These are phyloP conservation scores for Kryptolebias marmoratus DNA, from an alignment of 2,113 vertebrate species.

Conservation along the genomic window DNA sequence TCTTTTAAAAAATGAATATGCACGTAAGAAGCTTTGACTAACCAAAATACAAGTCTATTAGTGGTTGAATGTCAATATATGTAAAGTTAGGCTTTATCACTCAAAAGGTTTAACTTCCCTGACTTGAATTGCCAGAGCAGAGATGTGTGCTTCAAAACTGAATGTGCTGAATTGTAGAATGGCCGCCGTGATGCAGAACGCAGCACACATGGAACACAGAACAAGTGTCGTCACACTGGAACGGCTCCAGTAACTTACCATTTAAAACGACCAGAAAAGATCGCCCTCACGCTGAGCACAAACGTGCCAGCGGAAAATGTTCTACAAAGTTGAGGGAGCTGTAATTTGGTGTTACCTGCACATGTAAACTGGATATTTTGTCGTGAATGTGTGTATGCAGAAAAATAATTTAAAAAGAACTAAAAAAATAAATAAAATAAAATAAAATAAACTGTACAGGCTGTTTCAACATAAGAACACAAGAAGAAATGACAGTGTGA, in stretches of 20 bases:
- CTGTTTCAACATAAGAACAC: constrained; percentile 76
- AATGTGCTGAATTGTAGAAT: constrained; percentile 66
- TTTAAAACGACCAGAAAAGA: constrained; percentile 67
- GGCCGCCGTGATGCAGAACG: constrained; percentile 74
- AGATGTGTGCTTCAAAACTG: constrained; percentile 44
- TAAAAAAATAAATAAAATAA: no score
- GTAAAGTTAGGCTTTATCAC: neutral
- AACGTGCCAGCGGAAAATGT: constrained; percentile 34
- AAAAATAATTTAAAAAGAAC: constrained; percentile 9
- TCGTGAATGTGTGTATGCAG: constrained; percentile 51
- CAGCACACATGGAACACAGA: constrained; percentile 79
- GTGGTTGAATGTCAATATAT: constrained; percentile 8
- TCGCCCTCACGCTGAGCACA: constrained; percentile 62
- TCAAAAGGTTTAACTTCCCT: constrained; percentile 46
- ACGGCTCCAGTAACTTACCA: constrained; percentile 77
- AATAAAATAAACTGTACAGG: constrained; percentile 61
- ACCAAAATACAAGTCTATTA: constrained; percentile 19
- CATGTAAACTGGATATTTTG: constrained; percentile 26
- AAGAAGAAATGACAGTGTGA: constrained; percentile 81
- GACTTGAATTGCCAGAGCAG: constrained; percentile 75
- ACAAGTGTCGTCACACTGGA: constrained; percentile 70
- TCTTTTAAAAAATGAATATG: neutral
- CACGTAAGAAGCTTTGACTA: neutral
- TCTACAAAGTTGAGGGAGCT: constrained; percentile 33
- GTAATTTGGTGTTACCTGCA: constrained; percentile 23